Conservation (phyloP, 2,797 vertebrate genomes). For the Urophycis tenuis region DNA sequence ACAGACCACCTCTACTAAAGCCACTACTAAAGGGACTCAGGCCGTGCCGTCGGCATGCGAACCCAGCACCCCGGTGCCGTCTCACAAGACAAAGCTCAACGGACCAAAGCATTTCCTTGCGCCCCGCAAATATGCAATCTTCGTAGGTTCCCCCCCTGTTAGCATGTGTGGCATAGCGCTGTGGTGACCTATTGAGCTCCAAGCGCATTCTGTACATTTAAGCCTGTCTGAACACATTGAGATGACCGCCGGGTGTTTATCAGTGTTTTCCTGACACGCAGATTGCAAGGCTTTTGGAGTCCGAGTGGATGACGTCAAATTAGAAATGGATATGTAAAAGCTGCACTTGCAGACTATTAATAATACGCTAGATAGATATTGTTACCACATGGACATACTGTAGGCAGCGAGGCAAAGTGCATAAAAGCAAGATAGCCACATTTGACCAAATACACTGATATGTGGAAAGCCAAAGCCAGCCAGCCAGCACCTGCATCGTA, state of each 20-base stretch:
- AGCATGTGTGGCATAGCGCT: background rate
- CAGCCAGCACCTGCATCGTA: background rate
- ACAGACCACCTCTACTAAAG: conserved; percentile 69
- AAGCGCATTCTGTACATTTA: background rate
- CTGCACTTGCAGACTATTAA: background rate
- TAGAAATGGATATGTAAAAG: background rate
- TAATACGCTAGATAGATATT: background rate
- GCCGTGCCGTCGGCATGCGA: conserved; percentile 57
- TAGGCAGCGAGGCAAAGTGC: background rate
- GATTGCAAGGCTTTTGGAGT: background rate
- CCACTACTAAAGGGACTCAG: conserved; percentile 55
- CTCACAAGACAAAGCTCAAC: conserved; percentile 58
- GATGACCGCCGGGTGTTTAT: background rate
- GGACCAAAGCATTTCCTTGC: conserved; percentile 67
- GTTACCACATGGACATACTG: background rate
- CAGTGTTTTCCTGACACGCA: background rate
- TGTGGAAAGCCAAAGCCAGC: background rate
- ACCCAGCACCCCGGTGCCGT: conserved; percentile 41
- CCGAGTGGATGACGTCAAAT: background rate
- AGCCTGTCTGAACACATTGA: background rate
- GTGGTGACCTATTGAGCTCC: background rate
- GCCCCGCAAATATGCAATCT: conserved; percentile 59
- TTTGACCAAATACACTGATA: background rate
- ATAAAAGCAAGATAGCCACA: background rate
- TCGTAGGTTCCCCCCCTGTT: conserved; percentile 52